These are phyloP conservation scores for Antheraea pernyi DNA, from an alignment of 1,140 invertebrate species.

Conservation along the genomic window DNA sequence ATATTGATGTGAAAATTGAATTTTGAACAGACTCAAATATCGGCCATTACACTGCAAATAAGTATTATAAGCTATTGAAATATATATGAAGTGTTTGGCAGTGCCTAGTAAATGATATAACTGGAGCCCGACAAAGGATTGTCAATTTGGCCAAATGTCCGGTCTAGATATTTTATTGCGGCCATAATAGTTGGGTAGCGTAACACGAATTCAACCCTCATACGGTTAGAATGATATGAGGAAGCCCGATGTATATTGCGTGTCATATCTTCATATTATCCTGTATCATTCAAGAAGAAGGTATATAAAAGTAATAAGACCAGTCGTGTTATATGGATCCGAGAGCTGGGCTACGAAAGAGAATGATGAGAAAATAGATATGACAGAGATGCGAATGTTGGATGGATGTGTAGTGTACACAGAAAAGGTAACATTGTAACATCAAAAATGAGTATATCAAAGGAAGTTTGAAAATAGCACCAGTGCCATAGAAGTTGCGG, in stretches of 20 bases:
- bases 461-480: too few relatives aligned
- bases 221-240: conserved; percentile 22
- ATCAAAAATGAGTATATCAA: too few relatives aligned
- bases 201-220: conserved; percentile 27
- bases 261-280: conserved; percentile 19
- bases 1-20: too few relatives aligned
- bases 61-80: neutral
- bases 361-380: too few relatives aligned
- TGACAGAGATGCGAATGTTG: too few relatives aligned
- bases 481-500: too few relatives aligned
- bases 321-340: too few relatives aligned
- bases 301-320: neutral
- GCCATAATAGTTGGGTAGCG: conserved; percentile 10
- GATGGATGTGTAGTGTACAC: too few relatives aligned
- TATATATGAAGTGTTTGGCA: neutral
- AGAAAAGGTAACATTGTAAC: too few relatives aligned
- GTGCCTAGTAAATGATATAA: neutral
- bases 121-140: neutral
- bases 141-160: conserved; percentile 29
- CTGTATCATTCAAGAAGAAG: conserved; percentile 15
- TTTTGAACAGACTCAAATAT: too few relatives aligned
- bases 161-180: conserved; percentile 23
- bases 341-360: too few relatives aligned
- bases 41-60: too few relatives aligned
- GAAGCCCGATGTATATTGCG: neutral